Conservation (phyloP, 2,797 vertebrate species). For the Pseudomugil tenellus region DNA sequence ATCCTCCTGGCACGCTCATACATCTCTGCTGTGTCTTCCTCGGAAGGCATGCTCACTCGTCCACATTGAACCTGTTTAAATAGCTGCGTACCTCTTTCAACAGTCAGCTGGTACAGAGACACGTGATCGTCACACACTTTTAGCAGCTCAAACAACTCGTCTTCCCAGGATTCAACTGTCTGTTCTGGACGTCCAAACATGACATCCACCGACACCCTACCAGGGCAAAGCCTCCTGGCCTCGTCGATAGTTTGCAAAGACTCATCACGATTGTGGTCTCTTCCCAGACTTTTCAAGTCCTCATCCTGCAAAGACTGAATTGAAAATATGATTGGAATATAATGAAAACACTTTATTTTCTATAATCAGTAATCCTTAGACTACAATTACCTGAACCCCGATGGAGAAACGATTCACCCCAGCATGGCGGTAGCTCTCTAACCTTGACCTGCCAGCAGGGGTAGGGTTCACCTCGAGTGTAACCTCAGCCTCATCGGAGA, state of each 20-base stretch:
- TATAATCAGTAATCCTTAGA: neutral
- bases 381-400: slow-evolving; percentile 88
- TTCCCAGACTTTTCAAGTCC: slow-evolving; percentile 86
- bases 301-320: slow-evolving; percentile 85
- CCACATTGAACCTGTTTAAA: slow-evolving; percentile 83
- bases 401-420: slow-evolving; percentile 93
- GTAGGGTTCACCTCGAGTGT: slow-evolving; percentile 93
- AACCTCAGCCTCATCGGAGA: slow-evolving; percentile 83
- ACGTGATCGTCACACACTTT: slow-evolving; percentile 83
- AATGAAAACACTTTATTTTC: neutral
- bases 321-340: neutral
- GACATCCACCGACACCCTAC: slow-evolving; percentile 89
- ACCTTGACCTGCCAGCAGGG: slow-evolving; percentile 68
- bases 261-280: slow-evolving; percentile 86
- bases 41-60: slow-evolving; percentile 67
- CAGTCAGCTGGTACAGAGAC: slow-evolving; percentile 92
- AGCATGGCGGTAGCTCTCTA: slow-evolving; percentile 80
- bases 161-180: slow-evolving; percentile 81
- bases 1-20: slow-evolving; percentile 80
- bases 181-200: slow-evolving; percentile 91
- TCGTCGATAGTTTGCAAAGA: slow-evolving; percentile 82
- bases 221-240: slow-evolving; percentile 84
- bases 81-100: slow-evolving; percentile 90
- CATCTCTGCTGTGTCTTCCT: slow-evolving; percentile 87
- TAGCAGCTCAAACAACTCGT: slow-evolving; percentile 80